Evolutionary conservation across 1,140 invertebrate species (phyloP).

Genomic region (silkworm (Bombyx mori)): ASM3026992v2 NC_085112.1:15657001-15657500

Average conservation of each 20-base stretch:
- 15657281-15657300: neutral
- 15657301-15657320: neutral
- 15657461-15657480: neutral
- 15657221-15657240: neutral
- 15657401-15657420: too few relatives aligned
- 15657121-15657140: neutral
- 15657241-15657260: neutral
- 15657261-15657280: neutral
- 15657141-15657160: neutral
- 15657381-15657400: too few relatives aligned
- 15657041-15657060: neutral
- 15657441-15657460: neutral
- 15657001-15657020: constrained; percentile 1
- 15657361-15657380: too few relatives aligned
- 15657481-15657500: neutral
- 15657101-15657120: neutral
- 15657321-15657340: neutral
- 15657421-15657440: too few relatives aligned
- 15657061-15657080: neutral
- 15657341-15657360: too few relatives aligned
- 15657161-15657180: neutral
- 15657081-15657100: too few relatives aligned
- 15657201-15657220: neutral
- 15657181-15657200: neutral
- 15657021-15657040: neutral